Base-by-base conservation (phyloP, 2,888 invertebrate genomes). In the Pecten maximus region DNA sequence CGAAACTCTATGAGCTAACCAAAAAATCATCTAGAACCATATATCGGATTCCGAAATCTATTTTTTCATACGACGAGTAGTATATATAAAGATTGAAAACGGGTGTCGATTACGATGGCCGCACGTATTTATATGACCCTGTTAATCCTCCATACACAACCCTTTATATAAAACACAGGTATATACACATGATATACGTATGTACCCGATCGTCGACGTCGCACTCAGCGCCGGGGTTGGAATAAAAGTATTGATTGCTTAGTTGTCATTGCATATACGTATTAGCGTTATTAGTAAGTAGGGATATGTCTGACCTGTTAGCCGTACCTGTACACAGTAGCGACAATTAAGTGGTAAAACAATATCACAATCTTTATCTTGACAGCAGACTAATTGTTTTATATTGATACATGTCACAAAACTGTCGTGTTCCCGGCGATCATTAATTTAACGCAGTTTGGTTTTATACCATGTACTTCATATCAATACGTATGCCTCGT, bases 131-230 rank as follows among this genome's bases (percentile, higher is more conserved):
- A 6, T 74, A 74, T 35, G 74, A 35, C 74, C 35, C 28, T 35
- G 28, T 10, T 15, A 0, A 74, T 15, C 74, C 28, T 74, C 54
- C 54, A n/a, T 54, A 54, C 23, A 54, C 2, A 35, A 10, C 2
- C 28, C 74, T 28, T 4, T 35, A 8, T 60, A 19, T 23, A 54
- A 19, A 44, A 44, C 12, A 44, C 6, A 12, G 44, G 44, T 44
- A 44, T 44, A 10, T 44, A 44, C 44, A 44, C n/a, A n/a, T n/a
- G n/a, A 44, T 44, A 44, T 44, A 54, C 15, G 19, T 19, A 54
- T 54, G 23, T 54, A 54, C 50, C 50, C 19, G 50, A 60, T 60
- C 35, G 74, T 74, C 74, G 74, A 74, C 74, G 74, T 74, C 74
- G 35, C 74, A 28, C 35, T 74, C 74, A 35, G 35, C 35, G 74